Evolutionary conservation across 2,888 invertebrate species (phyloP), one percentile per base, ranked within the genome.

Genomic region (Dicycla oo): DNA sequence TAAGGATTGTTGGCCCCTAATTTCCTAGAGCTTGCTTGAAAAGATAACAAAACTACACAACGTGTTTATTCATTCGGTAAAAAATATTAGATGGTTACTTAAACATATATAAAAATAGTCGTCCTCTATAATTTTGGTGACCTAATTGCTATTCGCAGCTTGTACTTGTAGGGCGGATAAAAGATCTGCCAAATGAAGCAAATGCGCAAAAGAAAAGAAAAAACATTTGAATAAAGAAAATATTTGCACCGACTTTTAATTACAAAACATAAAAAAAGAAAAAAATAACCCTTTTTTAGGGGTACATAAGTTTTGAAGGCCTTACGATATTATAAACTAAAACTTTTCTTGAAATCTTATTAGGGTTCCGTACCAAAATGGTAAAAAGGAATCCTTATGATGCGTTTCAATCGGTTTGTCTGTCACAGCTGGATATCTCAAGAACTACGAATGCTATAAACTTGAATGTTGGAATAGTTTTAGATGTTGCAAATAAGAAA

Each of bases 291-390:
- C 23, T 34, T 45, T 53, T 49, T n/a, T n/a, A 45, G 45, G n/a
- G 15, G 5, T 30, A 38, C 10, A 20, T 30, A 49, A n/a, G 18
- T 60, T 68, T 60, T 30, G 6, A 47, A 53, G 5, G n/a, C 7
- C 8, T 60, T 38, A 61, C 43, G n/a, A 49, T 20, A 26, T 65
- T 53, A 49, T 20, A 69, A 69, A 61, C 60, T 56, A 47, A 69
- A 40, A 66, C 56, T 67, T 69, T 64, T 63, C 70, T 69, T 72
- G 34, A 60, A 77, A 51, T 38, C 26, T 53, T 62, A n/a, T n/a
- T n/a, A n/a, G n/a, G n/a, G n/a, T n/a, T n/a, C n/a, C n/a, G n/a
- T n/a, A n/a, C n/a, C n/a, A n/a, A n/a, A n/a, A n/a, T n/a, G n/a
- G n/a, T n/a, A n/a, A n/a, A n/a, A n/a, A n/a, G n/a, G n/a, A n/a